phyloP scores from a whole-genome alignment of 2,797 vertebrate species.

The Phoeniculus purpureus region DNA sequence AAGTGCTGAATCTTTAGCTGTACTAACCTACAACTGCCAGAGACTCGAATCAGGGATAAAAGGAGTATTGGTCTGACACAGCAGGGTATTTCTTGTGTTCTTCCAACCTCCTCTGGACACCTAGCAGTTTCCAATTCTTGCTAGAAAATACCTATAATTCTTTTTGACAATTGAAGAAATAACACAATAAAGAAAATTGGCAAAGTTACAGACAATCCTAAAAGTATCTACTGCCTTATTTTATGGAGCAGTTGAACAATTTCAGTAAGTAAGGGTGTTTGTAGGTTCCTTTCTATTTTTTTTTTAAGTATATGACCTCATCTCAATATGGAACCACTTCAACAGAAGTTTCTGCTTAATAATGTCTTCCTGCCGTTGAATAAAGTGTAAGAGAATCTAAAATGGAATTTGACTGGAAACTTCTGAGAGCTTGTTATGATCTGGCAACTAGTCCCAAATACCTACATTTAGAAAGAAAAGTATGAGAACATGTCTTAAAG shows the following conservation, averaged over 20 bases:
- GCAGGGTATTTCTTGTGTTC: not conserved
- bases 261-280: not conserved
- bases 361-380: not conserved
- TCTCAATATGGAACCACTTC: not conserved
- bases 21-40: not conserved
- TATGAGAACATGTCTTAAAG: not conserved
- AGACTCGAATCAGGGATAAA: not conserved
- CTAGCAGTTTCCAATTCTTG: not conserved
- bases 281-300: not conserved
- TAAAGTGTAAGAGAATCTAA: not conserved
- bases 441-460: not conserved
- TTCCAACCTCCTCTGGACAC: not conserved
- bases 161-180: constrained; percentile 8
- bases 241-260: constrained; percentile 1
- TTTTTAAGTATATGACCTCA: not conserved
- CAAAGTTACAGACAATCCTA: not conserved
- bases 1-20: not conserved
- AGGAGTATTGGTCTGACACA: not conserved
- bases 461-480: not conserved
- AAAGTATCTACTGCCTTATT: not conserved
- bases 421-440: not conserved
- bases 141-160: constrained; percentile 4
- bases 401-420: not conserved
- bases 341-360: not conserved
- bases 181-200: not conserved